phyloP scores from a whole-genome alignment of 2,888 invertebrate genomes.

The Drosophila incognita region DNA sequence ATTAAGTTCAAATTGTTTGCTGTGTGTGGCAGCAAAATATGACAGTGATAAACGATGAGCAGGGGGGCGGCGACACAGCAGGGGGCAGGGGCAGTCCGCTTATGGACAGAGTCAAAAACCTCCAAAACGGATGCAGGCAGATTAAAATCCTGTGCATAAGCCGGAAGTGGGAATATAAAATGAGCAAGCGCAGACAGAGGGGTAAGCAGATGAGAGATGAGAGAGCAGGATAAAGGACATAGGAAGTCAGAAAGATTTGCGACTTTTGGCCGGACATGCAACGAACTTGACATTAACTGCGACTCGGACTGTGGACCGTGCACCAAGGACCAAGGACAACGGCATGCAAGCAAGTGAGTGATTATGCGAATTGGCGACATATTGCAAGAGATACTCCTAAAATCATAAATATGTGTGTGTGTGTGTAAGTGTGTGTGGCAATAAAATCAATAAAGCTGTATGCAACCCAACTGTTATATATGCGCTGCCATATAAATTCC shows the following conservation, averaged over 20 bases:
- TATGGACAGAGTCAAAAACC: conserved; percentile 20
- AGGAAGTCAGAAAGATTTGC: conserved; percentile 62
- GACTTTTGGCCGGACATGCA: conserved; percentile 56
- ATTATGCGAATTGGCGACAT: conserved; percentile 47
- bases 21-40: conserved; percentile 48
- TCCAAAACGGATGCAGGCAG: conserved; percentile 66
- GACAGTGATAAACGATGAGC: conserved; percentile 70
- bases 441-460: conserved; percentile 53
- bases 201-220: not conserved
- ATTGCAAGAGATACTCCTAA: conserved; percentile 28
- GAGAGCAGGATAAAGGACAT: conserved; percentile 17
- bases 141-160: conserved; percentile 80
- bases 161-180: conserved; percentile 78
- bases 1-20: not conserved
- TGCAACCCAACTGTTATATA: conserved; percentile 42
- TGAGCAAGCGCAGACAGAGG: conserved; percentile 62
- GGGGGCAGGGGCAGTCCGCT: not conserved
- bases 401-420: not conserved
- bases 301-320: not conserved
- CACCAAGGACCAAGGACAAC: not conserved
- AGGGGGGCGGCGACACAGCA: not conserved
- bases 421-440: conserved; percentile 1
- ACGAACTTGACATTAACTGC: conserved; percentile 48
- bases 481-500: conserved; percentile 52
- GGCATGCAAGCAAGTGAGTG: conserved; percentile 28